These are phyloP conservation scores for Peromyscus californicus DNA, from an alignment of 2,113 vertebrate genomes.

Conservation along the genomic window DNA sequence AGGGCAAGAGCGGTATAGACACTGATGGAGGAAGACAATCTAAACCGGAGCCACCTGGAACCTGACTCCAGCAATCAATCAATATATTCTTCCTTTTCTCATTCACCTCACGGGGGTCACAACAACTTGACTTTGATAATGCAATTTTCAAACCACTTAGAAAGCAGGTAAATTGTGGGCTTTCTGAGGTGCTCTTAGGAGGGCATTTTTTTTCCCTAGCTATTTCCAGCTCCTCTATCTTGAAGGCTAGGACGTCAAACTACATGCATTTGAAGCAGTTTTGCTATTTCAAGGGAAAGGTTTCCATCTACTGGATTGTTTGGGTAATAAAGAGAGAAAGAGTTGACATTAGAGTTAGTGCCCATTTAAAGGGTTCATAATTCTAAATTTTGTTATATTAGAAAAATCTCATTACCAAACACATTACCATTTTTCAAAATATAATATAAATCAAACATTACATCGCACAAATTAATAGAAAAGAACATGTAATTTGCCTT, in stretches of 20 bases:
- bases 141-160: slow-evolving; percentile 62
- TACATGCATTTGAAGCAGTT: slow-evolving; percentile 6
- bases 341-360: neutral
- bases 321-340: slow-evolving; percentile 54
- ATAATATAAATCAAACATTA: neutral
- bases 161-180: slow-evolving; percentile 66
- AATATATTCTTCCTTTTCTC: slow-evolving; percentile 33
- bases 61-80: slow-evolving; percentile 25
- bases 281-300: slow-evolving; percentile 80
- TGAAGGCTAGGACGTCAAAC: slow-evolving; percentile 17
- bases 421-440: neutral
- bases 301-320: slow-evolving; percentile 84
- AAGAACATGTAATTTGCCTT: neutral
- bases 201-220: neutral
- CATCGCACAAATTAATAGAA: neutral
- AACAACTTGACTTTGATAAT: slow-evolving; percentile 67
- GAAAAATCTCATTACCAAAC: slow-evolving; percentile 11
- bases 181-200: slow-evolving; percentile 53
- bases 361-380: slow-evolving; percentile 14
- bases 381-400: slow-evolving; percentile 56
- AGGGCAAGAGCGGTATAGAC: neutral
- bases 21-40: slow-evolving; percentile 60
- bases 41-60: neutral
- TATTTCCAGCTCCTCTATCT: slow-evolving; percentile 53
- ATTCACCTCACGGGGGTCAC: slow-evolving; percentile 27